These are phyloP conservation scores for Aulostomus chinensis DNA, from an alignment of 2,797 vertebrate species.

Conservation along the genomic window DNA sequence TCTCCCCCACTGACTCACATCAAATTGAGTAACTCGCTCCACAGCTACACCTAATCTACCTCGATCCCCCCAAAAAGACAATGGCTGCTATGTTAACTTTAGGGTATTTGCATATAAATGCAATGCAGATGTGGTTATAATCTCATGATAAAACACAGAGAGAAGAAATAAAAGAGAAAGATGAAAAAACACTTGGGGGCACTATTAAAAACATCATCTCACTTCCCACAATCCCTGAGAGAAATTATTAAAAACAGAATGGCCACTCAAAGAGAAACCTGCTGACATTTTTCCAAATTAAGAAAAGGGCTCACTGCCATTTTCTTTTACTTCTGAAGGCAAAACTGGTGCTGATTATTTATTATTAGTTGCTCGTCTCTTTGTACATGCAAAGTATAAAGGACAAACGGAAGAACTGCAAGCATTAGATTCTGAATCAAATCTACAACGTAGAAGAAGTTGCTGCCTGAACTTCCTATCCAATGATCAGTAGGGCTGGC, in stretches of 20 bases:
- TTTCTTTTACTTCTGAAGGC: background rate
- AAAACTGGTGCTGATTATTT: background rate
- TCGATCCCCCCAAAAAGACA: slow-evolving; percentile 27
- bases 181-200: slow-evolving; percentile 34
- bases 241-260: slow-evolving; percentile 57
- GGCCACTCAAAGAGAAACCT: slow-evolving; percentile 38
- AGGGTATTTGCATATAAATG: slow-evolving; percentile 46
- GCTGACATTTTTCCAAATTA: slow-evolving; percentile 6
- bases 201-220: slow-evolving; percentile 35
- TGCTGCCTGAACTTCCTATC: no score
- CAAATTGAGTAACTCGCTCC: slow-evolving; percentile 25
- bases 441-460: no score
- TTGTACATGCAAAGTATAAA: background rate
- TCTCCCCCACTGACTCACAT: slow-evolving; percentile 35
- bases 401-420: background rate
- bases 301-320: background rate
- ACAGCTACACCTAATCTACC: slow-evolving; percentile 40
- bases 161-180: slow-evolving; percentile 34
- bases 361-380: background rate
- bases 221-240: slow-evolving; percentile 45
- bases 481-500: no score
- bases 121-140: slow-evolving; percentile 49
- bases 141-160: slow-evolving; percentile 39
- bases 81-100: slow-evolving; percentile 33
- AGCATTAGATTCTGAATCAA: no score